Conservation (phyloP, 2,888 invertebrate genomes). For the Dorcus hopei region DNA sequence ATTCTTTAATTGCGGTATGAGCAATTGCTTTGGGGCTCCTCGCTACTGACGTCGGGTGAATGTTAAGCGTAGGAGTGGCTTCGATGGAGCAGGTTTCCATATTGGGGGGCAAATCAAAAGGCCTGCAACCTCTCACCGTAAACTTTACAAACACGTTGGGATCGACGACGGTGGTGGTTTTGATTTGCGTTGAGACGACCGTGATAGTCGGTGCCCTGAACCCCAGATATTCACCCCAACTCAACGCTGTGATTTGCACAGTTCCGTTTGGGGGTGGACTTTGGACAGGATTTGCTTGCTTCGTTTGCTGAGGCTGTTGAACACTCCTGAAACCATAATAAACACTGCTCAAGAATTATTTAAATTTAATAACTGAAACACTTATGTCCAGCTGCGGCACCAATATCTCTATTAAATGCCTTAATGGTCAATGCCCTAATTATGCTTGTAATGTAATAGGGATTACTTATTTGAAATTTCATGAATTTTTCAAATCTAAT, state of each 20-base stretch:
- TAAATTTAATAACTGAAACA: background rate
- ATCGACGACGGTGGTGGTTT: constrained; percentile 39
- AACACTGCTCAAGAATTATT: background rate
- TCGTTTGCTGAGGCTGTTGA: too few relatives aligned
- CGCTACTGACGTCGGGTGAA: too few relatives aligned
- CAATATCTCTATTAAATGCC: too few relatives aligned
- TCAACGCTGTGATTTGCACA: constrained; percentile 27
- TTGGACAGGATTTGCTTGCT: background rate
- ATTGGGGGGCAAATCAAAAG: constrained; percentile 41
- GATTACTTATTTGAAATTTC: too few relatives aligned
- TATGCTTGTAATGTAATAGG: too few relatives aligned
- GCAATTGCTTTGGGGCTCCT: too few relatives aligned
- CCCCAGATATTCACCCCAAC: constrained; percentile 46
- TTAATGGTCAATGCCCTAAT: too few relatives aligned
- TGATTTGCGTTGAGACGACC: constrained; percentile 34
- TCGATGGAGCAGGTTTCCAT: constrained; percentile 33
- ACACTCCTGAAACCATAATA: background rate
- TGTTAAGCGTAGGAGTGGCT: too few relatives aligned
- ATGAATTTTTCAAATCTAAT: too few relatives aligned
- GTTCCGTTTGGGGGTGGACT: background rate
- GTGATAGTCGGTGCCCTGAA: constrained; percentile 43
- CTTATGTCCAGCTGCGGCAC: background rate
- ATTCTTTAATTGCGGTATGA: too few relatives aligned
- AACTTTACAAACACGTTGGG: constrained; percentile 45
- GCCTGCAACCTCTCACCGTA: constrained; percentile 46